Evolutionary conservation across 2,888 invertebrate species (phyloP), one percentile per base, ranked within the genome.

Genomic region (Platycheirus albimanus): DNA sequence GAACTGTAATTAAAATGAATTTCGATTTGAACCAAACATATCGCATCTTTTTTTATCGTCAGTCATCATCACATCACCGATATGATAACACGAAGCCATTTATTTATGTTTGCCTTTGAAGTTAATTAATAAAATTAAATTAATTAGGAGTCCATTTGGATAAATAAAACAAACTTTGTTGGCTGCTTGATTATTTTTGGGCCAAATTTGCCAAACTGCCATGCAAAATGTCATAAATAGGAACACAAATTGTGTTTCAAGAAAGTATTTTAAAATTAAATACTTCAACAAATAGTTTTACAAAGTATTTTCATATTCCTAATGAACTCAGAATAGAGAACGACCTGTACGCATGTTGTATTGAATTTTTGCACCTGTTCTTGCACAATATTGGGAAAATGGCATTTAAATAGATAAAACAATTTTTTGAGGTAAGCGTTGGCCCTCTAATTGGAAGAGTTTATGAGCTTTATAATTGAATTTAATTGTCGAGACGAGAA

Each of bases 131-230:
- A 6, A 17, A 28, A 61, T 13, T n/a, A 47, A 2, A 11, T 3
- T 5, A 20, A 4, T 11, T 8, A 45, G 2, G 2, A 8, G 8
- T 19, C 41, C 45, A 61, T 33, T 10, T 61, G 45, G 17, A 30
- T 30, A 45, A 28, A 24, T 8, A 41, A 10, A 13, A 17, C 7
- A 10, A 13, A 17, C 7, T n/a, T 13, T 54, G 61, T 15, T 58
- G 33, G 17, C 4, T 10, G 20, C 19, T 58, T 56, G 24, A 43
- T 71, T 64, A 61, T 61, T 43, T 61, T 67, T 77, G 49, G 36
- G 10, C 58, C 41, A 58, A 41, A 41, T 58, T 58, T 38, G n/a
- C 8, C 7, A 20, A 20, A 56, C 8, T 56, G 38, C 20, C 24
- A 49, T 49, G n/a, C 10, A 8, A 24, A 4, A 24, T 24, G 20